These are phyloP conservation scores for Eupithecia abbreviata DNA, from an alignment of 2,888 invertebrate genomes.

Conservation along the genomic window DNA sequence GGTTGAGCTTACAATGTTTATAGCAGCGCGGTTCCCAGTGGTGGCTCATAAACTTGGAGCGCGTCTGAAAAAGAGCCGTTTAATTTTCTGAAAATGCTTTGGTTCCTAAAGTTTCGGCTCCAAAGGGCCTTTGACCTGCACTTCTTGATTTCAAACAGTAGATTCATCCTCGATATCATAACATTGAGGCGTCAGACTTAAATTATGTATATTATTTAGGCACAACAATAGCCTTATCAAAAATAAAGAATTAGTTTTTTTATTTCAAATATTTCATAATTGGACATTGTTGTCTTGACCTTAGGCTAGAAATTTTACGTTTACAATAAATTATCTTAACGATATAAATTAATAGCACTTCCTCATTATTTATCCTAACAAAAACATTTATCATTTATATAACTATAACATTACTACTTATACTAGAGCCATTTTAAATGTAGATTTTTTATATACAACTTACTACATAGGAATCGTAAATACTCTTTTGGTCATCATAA, in stretches of 20 bases:
- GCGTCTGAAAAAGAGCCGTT: slow-evolving; percentile 11
- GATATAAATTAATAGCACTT: neutral
- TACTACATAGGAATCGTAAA: too few relatives aligned
- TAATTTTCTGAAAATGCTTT: neutral
- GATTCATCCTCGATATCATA: neutral
- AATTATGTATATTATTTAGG: neutral
- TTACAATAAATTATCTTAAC: neutral
- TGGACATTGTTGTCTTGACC: neutral
- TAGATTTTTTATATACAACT: too few relatives aligned
- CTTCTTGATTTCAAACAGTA: neutral
- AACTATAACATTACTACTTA: neutral
- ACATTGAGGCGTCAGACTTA: neutral
- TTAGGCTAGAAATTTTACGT: neutral
- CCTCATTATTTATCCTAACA: neutral
- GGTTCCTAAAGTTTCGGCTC: neutral
- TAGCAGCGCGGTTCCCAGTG: slow-evolving; percentile 2
- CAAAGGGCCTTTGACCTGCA: neutral
- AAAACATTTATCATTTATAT: neutral
- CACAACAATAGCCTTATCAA: neutral
- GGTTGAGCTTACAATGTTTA: slow-evolving; percentile 9
- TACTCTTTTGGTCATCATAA: too few relatives aligned
- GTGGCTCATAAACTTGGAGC: slow-evolving; percentile 15
- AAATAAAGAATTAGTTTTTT: neutral
- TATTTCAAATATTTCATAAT: neutral
- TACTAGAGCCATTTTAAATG: too few relatives aligned